phyloP scores from a whole-genome alignment of 2,888 invertebrate species.

The Hypena proboscidalis region DNA sequence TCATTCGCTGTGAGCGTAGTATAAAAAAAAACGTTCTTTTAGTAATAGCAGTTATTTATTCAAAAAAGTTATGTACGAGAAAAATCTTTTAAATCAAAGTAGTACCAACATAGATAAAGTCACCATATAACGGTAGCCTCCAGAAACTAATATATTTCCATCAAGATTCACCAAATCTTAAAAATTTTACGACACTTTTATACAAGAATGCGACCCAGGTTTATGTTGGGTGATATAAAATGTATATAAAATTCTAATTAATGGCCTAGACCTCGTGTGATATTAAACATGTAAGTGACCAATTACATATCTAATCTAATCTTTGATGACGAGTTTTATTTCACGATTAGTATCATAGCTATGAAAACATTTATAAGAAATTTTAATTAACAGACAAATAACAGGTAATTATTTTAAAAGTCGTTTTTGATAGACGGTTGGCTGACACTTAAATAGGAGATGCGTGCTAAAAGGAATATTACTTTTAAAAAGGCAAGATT shows the following conservation, averaged over 20 bases:
- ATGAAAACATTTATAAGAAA: slow-evolving; percentile 12
- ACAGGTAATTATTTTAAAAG: not conserved
- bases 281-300: slow-evolving; percentile 27
- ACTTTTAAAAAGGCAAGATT: no score
- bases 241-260: slow-evolving; percentile 24
- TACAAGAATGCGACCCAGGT: slow-evolving; percentile 9
- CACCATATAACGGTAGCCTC: no score
- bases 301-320: slow-evolving; percentile 27
- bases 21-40: no score
- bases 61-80: no score
- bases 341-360: slow-evolving; percentile 17
- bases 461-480: no score
- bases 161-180: not conserved
- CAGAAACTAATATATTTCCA: not conserved
- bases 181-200: slow-evolving; percentile 17
- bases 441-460: no score
- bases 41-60: no score
- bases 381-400: slow-evolving; percentile 13
- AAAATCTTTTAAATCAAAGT: no score
- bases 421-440: no score
- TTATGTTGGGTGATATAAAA: slow-evolving; percentile 15
- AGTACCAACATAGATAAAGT: no score
- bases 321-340: slow-evolving; percentile 25
- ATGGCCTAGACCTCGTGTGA: slow-evolving; percentile 15
- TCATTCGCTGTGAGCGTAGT: no score